Percentiles rank a stretch among this genome's conserved stretches.
These are phyloP conservation scores for Agraylea sexmaculata DNA, from an alignment of 1,140 invertebrate species.

Conservation along the genomic window DNA sequence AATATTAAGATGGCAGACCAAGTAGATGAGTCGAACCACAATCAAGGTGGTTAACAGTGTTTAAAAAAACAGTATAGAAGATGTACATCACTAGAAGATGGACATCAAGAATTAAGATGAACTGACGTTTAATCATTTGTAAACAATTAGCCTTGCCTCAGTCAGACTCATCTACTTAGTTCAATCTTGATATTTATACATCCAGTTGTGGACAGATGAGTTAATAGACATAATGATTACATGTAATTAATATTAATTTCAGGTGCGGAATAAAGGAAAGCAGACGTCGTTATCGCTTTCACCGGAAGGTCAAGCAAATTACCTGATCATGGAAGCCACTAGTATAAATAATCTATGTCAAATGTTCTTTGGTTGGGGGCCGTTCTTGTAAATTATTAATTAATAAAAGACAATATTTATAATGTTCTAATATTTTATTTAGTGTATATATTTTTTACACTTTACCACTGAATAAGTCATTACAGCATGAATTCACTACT, in stretches of 20 bases:
- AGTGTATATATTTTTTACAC: conserved; percentile 22
- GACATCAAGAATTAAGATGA: no score
- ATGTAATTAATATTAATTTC: conserved; percentile 11
- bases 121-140: no score
- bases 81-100: no score
- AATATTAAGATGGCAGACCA: no score
- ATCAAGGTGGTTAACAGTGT: no score
- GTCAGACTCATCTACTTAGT: no score
- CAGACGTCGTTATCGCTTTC: conserved; percentile 52
- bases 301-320: conserved; percentile 88
- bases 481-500: conserved; percentile 22
- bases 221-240: conserved; percentile 3
- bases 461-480: conserved; percentile 21
- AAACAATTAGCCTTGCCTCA: no score
- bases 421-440: conserved; percentile 21
- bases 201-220: neutral
- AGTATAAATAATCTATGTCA: conserved; percentile 78
- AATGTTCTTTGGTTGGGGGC: conserved; percentile 95
- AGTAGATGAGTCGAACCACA: no score
- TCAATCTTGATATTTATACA: no score
- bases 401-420: neutral
- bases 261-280: conserved; percentile 43
- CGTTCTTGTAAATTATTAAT: conserved; percentile 52
- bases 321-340: conserved; percentile 84
- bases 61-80: no score